Conservation (phyloP, 2,888 invertebrate genomes). For the Meloe dianella region DNA sequence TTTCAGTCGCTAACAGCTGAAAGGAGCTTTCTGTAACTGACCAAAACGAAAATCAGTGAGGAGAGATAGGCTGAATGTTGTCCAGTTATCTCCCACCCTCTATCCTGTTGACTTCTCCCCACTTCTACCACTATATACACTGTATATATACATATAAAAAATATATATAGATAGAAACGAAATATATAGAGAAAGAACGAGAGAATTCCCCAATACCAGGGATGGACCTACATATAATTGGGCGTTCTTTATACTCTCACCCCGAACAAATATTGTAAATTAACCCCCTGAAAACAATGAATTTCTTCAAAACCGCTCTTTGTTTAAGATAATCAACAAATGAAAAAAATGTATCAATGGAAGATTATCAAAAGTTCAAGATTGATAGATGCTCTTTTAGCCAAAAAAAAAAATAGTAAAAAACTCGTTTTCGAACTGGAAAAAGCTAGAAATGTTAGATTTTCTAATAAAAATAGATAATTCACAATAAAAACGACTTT, state of each 20-base stretch:
- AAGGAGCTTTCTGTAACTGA: slow-evolving; percentile 6
- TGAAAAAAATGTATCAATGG: background rate
- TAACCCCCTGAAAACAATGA: background rate
- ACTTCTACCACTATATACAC: slow-evolving; percentile 20
- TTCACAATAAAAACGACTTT: background rate
- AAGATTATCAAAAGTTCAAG: slow-evolving; percentile 7
- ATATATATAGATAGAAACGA: background rate
- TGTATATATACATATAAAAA: too few species aligned
- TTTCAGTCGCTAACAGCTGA: background rate
- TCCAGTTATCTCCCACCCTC: slow-evolving; percentile 45
- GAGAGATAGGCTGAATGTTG: slow-evolving; percentile 24
- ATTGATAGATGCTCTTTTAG: background rate
- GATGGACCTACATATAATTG: background rate
- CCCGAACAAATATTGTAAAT: background rate
- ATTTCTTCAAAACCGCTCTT: background rate
- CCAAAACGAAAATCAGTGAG: slow-evolving; percentile 10
- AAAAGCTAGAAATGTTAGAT: background rate
- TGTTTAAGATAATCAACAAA: too few species aligned
- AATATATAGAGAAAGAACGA: background rate
- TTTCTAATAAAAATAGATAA: background rate
- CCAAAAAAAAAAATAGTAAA: background rate
- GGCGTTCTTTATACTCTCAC: background rate
- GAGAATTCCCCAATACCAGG: background rate
- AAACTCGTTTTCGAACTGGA: background rate
- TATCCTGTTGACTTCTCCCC: slow-evolving; percentile 36